Base-by-base conservation (phyloP, 1,140 invertebrate species). In the Zeugodacus cucurbitae region DNA sequence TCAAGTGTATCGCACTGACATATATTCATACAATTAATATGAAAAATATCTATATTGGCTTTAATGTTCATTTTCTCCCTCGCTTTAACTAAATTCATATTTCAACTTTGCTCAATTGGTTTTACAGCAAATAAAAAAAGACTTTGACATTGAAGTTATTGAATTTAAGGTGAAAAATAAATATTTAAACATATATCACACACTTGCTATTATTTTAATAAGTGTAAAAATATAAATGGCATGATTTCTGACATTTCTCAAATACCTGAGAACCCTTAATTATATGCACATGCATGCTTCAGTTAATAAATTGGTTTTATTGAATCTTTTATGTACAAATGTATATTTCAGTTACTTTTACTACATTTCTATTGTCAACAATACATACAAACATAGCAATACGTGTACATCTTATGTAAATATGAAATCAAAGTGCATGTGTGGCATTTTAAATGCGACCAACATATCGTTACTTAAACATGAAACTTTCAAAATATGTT, bases 391-490 rank as follows among this genome's bases (percentile, higher is more conserved):
- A 4, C 7, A 37, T 67, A 67, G 14, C 22, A 11, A 37, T 44
- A 34, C 26, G 37, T 26, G 74, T 22, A n/a, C 20, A 22, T 48
- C 37, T n/a, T 82, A 82, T 48, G 41, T 48, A 48, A 82, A 82
- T 48, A 82, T 48, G 22, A 82, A 74, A 22, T 74, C 34, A 74
- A 41, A 74, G 70, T 74, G 70, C 70, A 74, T 74, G 37, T 82
- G 74, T 82, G 41, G 74, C 74, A 29, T 82, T 82, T 82, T 82
- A 48, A 41, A 44, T n/a, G 34, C 34, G 34, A 74, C 22, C 17
- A 20, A 7, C 67, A 74, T 32, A 32, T 17, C 64, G 34, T 32
- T 29, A 17, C 64, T 14, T 34, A 67, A 22, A 5, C 14, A 37
- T 41, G 17, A 74, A 37, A 74, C 67, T 74, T 74, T 74, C 34